Percentiles rank a stretch among this genome's conserved stretches.
phyloP scores from a whole-genome alignment of 2,888 invertebrate species.

The Watsonalla cultraria region DNA sequence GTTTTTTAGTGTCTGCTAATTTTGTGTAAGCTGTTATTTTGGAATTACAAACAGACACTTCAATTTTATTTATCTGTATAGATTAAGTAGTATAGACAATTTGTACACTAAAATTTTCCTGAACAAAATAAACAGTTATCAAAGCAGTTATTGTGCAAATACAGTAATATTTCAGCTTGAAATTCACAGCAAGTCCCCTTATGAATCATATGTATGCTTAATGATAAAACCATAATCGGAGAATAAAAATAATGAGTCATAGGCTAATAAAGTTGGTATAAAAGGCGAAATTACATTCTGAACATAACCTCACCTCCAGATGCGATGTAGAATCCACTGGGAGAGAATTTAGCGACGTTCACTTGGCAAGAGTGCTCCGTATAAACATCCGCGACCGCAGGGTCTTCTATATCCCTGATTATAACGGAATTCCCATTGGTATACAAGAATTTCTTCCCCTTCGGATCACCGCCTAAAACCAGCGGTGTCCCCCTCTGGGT shows the following conservation, averaged over 20 bases:
- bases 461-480: conserved; percentile 96
- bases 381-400: conserved; percentile 95
- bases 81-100: no score
- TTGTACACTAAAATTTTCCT: no score
- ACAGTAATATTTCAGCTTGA: no score
- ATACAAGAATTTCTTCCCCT: conserved; percentile 97
- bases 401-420: conserved; percentile 97
- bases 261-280: neutral
- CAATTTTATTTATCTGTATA: no score
- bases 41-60: no score
- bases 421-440: conserved; percentile 98
- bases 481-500: conserved; percentile 97
- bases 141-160: no score
- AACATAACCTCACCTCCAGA: conserved; percentile 88
- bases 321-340: conserved; percentile 98
- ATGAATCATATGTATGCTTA: no score
- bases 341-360: conserved; percentile 98
- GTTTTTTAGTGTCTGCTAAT: no score
- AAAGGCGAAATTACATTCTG: neutral
- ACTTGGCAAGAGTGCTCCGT: conserved; percentile 97
- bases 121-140: no score
- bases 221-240: no score
- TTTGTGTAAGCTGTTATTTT: no score
- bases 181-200: no score
- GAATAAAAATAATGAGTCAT: neutral